Evolutionary conservation across 2,113 vertebrate species (phyloP).

Genomic region (Nematolebias whitei): DNA sequence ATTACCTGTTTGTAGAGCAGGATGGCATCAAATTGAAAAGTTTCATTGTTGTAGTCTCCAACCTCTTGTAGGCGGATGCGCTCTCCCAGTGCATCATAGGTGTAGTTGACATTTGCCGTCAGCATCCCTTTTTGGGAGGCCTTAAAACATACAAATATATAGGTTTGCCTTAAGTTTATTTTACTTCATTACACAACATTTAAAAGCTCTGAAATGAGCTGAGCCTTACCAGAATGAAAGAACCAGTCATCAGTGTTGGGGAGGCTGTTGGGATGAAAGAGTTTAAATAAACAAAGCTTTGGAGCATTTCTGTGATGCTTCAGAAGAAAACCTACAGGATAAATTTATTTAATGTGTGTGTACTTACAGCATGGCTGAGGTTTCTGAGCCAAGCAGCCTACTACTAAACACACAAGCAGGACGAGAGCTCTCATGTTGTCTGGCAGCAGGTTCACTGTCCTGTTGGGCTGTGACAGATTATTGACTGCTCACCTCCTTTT

Average conservation of each 20-base stretch:
- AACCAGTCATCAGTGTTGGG: slow-evolving; percentile 44
- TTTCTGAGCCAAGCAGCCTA: slow-evolving; percentile 50
- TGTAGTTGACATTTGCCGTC: slow-evolving; percentile 47
- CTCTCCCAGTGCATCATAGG: slow-evolving; percentile 63
- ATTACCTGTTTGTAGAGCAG: slow-evolving; percentile 71
- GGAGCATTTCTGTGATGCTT: background rate
- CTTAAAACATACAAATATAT: slow-evolving; percentile 33
- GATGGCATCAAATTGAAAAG: slow-evolving; percentile 47
- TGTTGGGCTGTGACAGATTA: background rate
- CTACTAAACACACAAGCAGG: slow-evolving; percentile 48
- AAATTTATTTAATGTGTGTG: background rate
- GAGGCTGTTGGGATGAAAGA: slow-evolving; percentile 32
- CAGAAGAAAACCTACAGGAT: background rate
- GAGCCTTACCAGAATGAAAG: slow-evolving; percentile 40
- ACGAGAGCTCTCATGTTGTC: slow-evolving; percentile 44
- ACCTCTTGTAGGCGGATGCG: slow-evolving; percentile 62
- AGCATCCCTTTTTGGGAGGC: slow-evolving; percentile 21
- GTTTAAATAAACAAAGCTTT: fast-evolving
- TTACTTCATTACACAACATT: no score
- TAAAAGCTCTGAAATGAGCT: background rate
- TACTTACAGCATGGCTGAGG: slow-evolving; percentile 73
- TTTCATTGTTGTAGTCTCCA: slow-evolving; percentile 36
- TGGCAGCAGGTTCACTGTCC: background rate
- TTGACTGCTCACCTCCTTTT: slow-evolving; percentile 41
- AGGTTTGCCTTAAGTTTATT: no score